Evolutionary conservation across 2,113 vertebrate species (phyloP).

Genomic region (Actenoides hombroni): DNA sequence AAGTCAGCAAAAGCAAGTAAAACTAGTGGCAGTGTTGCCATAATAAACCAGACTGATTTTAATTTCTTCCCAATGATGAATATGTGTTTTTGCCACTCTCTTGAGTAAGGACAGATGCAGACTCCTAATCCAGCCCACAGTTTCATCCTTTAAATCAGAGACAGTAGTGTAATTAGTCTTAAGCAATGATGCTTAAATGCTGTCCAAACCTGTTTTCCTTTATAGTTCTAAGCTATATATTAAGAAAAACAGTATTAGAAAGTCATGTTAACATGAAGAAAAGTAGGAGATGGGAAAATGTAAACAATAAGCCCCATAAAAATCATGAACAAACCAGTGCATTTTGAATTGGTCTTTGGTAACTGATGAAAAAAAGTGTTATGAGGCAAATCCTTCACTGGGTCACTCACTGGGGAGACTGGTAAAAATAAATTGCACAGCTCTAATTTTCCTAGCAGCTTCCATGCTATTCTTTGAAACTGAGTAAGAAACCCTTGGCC

Average conservation of each 20-base stretch:
- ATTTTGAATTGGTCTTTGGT: constrained; percentile 74
- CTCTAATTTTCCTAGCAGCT: constrained; percentile 83
- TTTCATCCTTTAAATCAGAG: constrained; percentile 25
- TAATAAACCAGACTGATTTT: neutral
- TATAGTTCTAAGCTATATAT: constrained; percentile 17
- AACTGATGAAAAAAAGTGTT: constrained; percentile 69
- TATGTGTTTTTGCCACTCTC: neutral
- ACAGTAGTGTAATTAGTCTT: neutral
- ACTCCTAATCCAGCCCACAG: neutral
- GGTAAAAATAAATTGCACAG: constrained; percentile 82
- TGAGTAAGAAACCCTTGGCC: constrained; percentile 81
- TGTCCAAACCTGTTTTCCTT: constrained; percentile 19
- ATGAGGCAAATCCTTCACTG: constrained; percentile 78
- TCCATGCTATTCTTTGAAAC: constrained; percentile 87
- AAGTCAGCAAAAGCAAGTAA: neutral
- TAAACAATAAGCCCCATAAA: constrained; percentile 61
- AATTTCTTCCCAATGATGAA: neutral
- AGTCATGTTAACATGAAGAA: constrained; percentile 18
- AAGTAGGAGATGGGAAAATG: constrained; percentile 53
- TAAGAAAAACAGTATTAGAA: constrained; percentile 27
- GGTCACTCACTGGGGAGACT: constrained; percentile 79
- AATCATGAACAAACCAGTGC: constrained; percentile 53
- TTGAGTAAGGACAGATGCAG: neutral
- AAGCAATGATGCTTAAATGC: neutral
- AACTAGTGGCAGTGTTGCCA: neutral